A percentile compares a stretch with the other conserved stretches of the same genome.
These are phyloP conservation scores for Loris lydekkerianus DNA, from an alignment of 2,797 vertebrate species.

Conservation along the genomic window DNA sequence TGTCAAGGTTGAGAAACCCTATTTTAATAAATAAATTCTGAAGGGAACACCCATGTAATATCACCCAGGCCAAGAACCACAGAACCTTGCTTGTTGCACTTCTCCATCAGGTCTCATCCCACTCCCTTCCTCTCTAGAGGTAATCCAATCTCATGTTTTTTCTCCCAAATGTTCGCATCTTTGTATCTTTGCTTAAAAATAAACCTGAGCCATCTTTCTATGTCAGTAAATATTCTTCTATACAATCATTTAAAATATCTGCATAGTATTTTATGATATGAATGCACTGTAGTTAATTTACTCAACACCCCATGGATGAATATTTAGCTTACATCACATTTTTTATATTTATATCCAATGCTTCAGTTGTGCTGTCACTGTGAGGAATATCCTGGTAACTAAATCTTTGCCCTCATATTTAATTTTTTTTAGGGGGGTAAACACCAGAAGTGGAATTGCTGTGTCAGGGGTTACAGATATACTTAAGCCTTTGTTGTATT, in stretches of 20 bases:
- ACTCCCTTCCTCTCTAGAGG: neutral
- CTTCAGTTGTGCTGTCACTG: neutral
- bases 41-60: neutral
- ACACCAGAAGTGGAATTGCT: neutral
- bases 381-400: neutral
- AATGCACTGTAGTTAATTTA: neutral
- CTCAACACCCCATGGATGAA: neutral
- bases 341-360: neutral
- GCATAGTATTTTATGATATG: constrained; percentile 22
- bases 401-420: constrained; percentile 20
- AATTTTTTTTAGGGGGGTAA: constrained; percentile 17
- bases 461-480: neutral
- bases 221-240: neutral
- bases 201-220: neutral
- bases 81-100: neutral
- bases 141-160: neutral
- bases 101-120: no score
- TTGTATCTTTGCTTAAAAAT: constrained; percentile 45
- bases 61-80: neutral
- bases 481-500: constrained; percentile 8
- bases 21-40: neutral
- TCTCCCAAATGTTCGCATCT: neutral
- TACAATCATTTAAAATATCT: neutral
- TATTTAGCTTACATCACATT: constrained; percentile 2
- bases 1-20: neutral